phyloP scores from a whole-genome alignment of 2,888 invertebrate species.

The Epinotia demarniana region DNA sequence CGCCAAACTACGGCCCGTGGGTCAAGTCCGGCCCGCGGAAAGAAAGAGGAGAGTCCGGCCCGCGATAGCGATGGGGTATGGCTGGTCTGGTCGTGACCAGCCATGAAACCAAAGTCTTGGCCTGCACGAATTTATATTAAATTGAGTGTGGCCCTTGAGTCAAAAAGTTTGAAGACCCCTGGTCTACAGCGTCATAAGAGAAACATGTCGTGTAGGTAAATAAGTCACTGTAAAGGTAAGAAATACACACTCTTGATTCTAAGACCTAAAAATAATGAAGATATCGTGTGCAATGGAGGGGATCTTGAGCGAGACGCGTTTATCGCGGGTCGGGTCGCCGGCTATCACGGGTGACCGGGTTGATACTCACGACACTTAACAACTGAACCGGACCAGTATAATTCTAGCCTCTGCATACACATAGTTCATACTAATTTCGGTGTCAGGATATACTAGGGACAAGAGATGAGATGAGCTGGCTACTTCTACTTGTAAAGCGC shows the following conservation, averaged over 20 bases:
- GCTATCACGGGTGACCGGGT: conserved; percentile 44
- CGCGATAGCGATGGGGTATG: too few relatives aligned
- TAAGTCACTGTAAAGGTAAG: background rate
- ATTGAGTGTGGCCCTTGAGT: too few relatives aligned
- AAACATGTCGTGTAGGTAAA: background rate
- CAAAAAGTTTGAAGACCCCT: too few relatives aligned
- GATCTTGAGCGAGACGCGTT: conserved; percentile 33
- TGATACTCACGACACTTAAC: background rate
- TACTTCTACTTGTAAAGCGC: background rate
- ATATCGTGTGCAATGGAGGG: conserved; percentile 14
- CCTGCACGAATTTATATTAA: too few relatives aligned
- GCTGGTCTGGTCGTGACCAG: too few relatives aligned
- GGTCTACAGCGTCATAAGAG: too few relatives aligned
- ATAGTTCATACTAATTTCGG: background rate
- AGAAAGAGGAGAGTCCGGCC: too few relatives aligned
- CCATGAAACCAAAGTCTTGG: too few relatives aligned
- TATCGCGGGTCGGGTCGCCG: conserved; percentile 45
- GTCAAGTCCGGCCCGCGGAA: too few relatives aligned
- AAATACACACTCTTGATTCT: background rate
- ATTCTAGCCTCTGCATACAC: background rate
- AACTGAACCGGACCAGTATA: background rate
- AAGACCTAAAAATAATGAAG: conserved; percentile 20
- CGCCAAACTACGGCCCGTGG: too few relatives aligned
- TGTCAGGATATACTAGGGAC: background rate
- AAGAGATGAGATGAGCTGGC: background rate